phyloP scores from a whole-genome alignment of 1,140 invertebrate genomes.

The Pseudomyrmex dendroicus region DNA sequence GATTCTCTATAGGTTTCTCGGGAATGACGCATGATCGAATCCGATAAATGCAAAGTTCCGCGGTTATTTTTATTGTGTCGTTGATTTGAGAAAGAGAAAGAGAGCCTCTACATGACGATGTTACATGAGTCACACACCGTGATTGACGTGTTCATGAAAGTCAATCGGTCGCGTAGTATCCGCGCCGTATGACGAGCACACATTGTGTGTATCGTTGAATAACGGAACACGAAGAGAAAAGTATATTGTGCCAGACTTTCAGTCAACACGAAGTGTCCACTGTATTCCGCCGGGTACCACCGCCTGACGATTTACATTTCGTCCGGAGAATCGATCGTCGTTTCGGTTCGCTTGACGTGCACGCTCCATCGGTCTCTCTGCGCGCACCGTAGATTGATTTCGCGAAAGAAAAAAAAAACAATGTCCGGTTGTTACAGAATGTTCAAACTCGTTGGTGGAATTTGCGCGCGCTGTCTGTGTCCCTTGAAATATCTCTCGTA shows the following conservation, averaged over 20 bases:
- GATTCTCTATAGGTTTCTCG: conserved; percentile 7
- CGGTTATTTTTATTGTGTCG: conserved; percentile 35
- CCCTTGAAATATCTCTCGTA: conserved; percentile 30
- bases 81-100: not conserved
- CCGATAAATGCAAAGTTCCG: conserved; percentile 10
- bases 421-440: not conserved
- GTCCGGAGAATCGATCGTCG: conserved; percentile 48
- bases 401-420: conserved; percentile 21
- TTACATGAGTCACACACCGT: conserved; percentile 46
- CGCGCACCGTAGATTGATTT: conserved; percentile 43
- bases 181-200: conserved; percentile 14
- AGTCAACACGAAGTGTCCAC: conserved; percentile 32
- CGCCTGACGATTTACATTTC: conserved; percentile 46
- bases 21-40: conserved; percentile 26
- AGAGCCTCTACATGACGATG: not conserved
- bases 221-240: conserved; percentile 34
- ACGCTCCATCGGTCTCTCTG: conserved; percentile 23
- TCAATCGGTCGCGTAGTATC: conserved; percentile 47
- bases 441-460: conserved; percentile 20
- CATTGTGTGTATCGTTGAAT: conserved; percentile 52
- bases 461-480: not conserved
- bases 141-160: conserved; percentile 59
- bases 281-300: not conserved
- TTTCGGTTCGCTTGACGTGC: conserved; percentile 42
- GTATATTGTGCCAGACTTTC: conserved; percentile 43